Conservation (phyloP, 2,797 vertebrate species). For the Delichon dasypus region DNA sequence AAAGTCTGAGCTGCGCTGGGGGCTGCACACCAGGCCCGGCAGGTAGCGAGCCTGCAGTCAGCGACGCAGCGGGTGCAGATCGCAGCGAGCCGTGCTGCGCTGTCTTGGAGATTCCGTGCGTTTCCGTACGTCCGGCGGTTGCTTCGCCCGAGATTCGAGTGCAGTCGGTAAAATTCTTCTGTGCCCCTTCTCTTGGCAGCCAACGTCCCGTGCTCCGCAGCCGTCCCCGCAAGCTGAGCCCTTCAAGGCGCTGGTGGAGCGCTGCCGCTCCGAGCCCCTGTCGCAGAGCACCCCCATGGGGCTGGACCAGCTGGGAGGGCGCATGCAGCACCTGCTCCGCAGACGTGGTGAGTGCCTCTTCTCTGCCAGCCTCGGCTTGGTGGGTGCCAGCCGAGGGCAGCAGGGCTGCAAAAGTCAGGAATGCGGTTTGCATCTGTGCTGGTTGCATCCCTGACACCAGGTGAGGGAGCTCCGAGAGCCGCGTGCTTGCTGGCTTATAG, state of each 20-base stretch:
- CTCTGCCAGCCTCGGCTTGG: not conserved
- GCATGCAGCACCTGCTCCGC: constrained; percentile 64
- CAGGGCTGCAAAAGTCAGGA: not conserved
- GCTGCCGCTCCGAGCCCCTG: constrained; percentile 84
- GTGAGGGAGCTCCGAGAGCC: not conserved
- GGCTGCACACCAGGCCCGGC: not conserved
- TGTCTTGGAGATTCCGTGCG: fast-evolving
- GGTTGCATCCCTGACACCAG: not conserved
- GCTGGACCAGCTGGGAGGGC: constrained; percentile 76
- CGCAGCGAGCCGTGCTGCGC: not conserved
- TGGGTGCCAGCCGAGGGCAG: not conserved
- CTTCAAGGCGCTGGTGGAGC: constrained; percentile 83
- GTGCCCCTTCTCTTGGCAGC: constrained; percentile 76
- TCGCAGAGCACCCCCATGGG: constrained; percentile 81
- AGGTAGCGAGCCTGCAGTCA: not conserved
- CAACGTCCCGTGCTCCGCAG: constrained; percentile 78
- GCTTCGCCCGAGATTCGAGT: not conserved
- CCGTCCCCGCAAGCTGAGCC: constrained; percentile 81
- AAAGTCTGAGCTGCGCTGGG: not conserved
- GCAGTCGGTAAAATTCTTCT: not conserved
- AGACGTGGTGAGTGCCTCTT: constrained; percentile 45
- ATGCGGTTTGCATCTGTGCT: fast-evolving
- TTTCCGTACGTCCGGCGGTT: fast-evolving
- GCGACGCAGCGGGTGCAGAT: fast-evolving
- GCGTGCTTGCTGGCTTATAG: fast-evolving